A percentile compares a stretch with the other conserved stretches of the same genome.
Evolutionary conservation across 2,113 vertebrate species (phyloP).

Genomic region (Edolisoma coerulescens): DNA sequence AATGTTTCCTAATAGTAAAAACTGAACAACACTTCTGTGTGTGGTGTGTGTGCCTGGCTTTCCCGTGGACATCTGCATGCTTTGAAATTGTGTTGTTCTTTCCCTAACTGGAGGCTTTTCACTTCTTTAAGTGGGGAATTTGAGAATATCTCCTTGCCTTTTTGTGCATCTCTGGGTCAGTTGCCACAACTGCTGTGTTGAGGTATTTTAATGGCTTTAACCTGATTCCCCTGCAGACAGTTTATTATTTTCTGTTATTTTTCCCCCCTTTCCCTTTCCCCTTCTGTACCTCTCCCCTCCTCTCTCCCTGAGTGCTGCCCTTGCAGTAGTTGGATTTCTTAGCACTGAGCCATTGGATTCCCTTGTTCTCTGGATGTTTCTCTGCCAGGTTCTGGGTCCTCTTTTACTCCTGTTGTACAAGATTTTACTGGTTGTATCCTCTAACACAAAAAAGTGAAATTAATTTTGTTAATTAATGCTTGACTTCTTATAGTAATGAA

Average conservation of each 20-base stretch:
- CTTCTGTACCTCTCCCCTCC: background rate
- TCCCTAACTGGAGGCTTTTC: background rate
- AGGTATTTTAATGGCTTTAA: background rate
- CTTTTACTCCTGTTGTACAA: background rate
- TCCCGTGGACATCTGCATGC: background rate
- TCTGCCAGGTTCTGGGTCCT: background rate
- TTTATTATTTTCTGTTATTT: background rate
- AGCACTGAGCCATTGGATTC: background rate
- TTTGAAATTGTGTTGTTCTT: background rate
- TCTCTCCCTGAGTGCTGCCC: background rate
- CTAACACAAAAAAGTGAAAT: background rate
- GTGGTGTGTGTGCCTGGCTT: background rate
- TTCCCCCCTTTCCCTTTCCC: background rate
- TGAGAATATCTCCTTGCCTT: background rate
- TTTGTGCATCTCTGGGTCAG: background rate
- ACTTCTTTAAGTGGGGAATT: background rate
- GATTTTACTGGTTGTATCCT: background rate
- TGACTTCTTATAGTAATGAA: background rate
- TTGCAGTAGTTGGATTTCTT: background rate
- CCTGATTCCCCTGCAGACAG: background rate
- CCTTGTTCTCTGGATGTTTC: background rate
- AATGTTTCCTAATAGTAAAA: background rate
- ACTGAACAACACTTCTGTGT: background rate
- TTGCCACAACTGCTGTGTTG: background rate
- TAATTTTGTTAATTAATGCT: background rate